phyloP scores from a whole-genome alignment of 1,140 invertebrate species.

The Ips typographus region DNA sequence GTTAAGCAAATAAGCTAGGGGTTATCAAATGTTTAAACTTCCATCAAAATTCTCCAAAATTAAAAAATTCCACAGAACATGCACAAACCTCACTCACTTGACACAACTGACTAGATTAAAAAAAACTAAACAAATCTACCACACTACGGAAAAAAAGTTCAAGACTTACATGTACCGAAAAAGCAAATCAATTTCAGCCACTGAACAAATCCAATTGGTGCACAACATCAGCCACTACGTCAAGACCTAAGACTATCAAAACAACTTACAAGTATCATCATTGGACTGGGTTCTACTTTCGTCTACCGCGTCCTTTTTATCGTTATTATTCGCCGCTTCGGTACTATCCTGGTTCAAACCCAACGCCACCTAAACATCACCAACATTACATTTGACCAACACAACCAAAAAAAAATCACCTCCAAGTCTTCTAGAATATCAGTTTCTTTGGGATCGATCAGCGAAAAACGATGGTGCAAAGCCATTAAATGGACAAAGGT shows the following conservation, averaged over 20 bases:
- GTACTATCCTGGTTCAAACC: slow-evolving; percentile 57
- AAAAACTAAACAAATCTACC: neutral
- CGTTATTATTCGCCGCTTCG: slow-evolving; percentile 37
- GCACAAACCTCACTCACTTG: too few species aligned
- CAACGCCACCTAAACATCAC: slow-evolving; percentile 56
- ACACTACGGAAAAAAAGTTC: neutral
- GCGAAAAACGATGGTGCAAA: slow-evolving; percentile 84
- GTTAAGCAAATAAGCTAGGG: too few species aligned
- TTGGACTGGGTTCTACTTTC: slow-evolving; percentile 29
- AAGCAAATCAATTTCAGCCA: neutral
- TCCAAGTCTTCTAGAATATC: slow-evolving; percentile 89
- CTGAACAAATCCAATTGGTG: neutral
- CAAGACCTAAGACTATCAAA: slow-evolving; percentile 1
- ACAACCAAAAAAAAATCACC: slow-evolving; percentile 46
- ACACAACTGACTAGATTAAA: neutral
- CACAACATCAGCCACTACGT: neutral
- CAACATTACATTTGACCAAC: neutral
- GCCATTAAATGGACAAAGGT: slow-evolving; percentile 95
- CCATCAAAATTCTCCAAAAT: neutral
- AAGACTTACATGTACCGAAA: slow-evolving; percentile 7
- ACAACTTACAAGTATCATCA: slow-evolving; percentile 34
- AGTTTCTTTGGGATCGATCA: slow-evolving; percentile 94
- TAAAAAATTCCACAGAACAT: neutral
- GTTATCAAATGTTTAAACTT: too few species aligned
- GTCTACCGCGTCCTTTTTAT: slow-evolving; percentile 31